A percentile compares a stretch with the other conserved stretches of the same genome.
Evolutionary conservation across 2,797 vertebrate genomes (phyloP).

Genomic region (Clamator glandarius): DNA sequence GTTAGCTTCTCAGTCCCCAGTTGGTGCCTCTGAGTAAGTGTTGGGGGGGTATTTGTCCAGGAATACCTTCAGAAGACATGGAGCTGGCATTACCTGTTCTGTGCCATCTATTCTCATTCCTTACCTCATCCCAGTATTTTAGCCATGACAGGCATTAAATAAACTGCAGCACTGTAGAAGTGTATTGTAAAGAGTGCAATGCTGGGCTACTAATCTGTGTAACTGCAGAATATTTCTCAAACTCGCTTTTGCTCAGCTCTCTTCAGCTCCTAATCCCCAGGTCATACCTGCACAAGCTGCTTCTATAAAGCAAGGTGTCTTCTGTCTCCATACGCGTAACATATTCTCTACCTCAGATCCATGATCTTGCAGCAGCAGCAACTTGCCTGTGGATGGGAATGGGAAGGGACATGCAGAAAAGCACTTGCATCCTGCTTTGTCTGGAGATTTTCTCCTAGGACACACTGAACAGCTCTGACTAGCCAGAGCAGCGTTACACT

Average conservation of each 20-base stretch:
- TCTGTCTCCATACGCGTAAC: neutral
- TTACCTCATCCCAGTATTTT: neutral
- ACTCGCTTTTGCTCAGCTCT: neutral
- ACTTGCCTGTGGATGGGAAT: neutral
- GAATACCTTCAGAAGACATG: neutral
- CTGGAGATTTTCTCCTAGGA: neutral
- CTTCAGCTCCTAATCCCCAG: neutral
- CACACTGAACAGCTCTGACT: neutral
- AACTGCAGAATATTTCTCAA: neutral
- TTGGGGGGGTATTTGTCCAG: neutral
- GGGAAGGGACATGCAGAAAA: neutral
- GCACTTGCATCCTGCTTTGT: neutral
- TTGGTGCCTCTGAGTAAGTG: neutral
- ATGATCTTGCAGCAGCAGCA: neutral
- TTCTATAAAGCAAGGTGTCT: neutral
- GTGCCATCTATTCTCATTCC: neutral
- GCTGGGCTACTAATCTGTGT: neutral
- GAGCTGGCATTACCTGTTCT: neutral
- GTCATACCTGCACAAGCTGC: neutral
- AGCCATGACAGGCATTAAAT: neutral
- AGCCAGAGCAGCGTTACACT: neutral
- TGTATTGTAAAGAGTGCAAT: neutral
- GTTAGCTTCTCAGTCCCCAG: neutral
- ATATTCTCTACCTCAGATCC: neutral
- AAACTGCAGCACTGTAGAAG: neutral